A percentile compares a stretch with the other conserved stretches of the same genome.
These are phyloP conservation scores for Barnardius zonarius DNA, from an alignment of 2,113 vertebrate genomes.

Conservation along the genomic window DNA sequence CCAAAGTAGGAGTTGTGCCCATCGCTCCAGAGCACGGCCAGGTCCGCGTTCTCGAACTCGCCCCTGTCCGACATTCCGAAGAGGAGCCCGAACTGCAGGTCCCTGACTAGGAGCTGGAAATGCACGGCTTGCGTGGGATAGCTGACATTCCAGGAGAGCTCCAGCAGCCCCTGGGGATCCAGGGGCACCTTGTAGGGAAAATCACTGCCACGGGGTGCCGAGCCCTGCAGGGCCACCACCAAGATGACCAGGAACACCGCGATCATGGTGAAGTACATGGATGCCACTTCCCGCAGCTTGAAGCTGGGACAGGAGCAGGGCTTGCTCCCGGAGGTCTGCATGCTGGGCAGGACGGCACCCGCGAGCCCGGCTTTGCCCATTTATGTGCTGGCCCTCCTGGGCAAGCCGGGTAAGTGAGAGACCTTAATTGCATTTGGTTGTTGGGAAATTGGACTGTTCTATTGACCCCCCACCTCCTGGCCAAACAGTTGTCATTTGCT, in stretches of 20 bases:
- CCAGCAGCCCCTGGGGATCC: conserved; percentile 81
- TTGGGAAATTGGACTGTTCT: conserved; percentile 86
- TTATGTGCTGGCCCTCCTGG: conserved; percentile 71
- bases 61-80: conserved; percentile 94
- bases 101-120: conserved; percentile 78
- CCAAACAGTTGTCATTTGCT: conserved; percentile 75
- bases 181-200: conserved; percentile 85
- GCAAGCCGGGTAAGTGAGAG: conserved; percentile 18
- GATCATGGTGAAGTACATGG: conserved; percentile 88
- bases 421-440: conserved; percentile 86
- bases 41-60: conserved; percentile 82
- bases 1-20: conserved; percentile 84
- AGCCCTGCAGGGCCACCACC: conserved; percentile 85
- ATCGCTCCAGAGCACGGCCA: conserved; percentile 86
- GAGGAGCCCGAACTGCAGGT: conserved; percentile 79
- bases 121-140: conserved; percentile 77
- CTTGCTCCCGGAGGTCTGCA: conserved; percentile 47
- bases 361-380: background rate
- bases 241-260: conserved; percentile 85
- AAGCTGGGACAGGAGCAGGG: conserved; percentile 51
- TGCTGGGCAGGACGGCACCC: background rate
- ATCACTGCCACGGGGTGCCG: background rate
- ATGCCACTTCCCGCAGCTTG: conserved; percentile 79
- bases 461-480: conserved; percentile 72
- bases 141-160: conserved; percentile 93